Base-by-base conservation (phyloP, 2,797 vertebrate species). In the Eleutherodactylus coqui region DNA sequence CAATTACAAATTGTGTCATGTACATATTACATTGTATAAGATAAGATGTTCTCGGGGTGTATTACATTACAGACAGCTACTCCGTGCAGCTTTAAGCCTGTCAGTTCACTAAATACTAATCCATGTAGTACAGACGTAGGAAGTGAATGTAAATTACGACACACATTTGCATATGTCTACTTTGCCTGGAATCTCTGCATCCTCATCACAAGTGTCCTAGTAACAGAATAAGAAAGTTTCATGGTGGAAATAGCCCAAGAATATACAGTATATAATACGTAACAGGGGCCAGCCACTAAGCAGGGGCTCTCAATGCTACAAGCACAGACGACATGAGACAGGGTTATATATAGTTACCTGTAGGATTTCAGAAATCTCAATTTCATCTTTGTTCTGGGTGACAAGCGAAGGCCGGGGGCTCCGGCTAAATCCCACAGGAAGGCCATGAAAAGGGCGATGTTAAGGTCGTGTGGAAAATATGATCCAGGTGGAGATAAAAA, bases 341-440 rank as follows among this genome's bases (percentile, higher is more conserved):
- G 2, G 89, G 88, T 41, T 41, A 89, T 82, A 73, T 84, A 80
- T 8, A 82, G 73, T 87, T 96, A 96, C 96, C 96, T 96, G 95
- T 92, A 95, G 47, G 95, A 96, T 88, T 96, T 96, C 88, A 93
- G 91, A 91, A 96, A 95, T 55, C 91, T 91, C 81, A 94, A 92
- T 91, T 94, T 95, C 91, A 94, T 93, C 90, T 93, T 95, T 90
- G 92, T 90, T 92, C 93, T 93, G 85, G 93, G 88, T 89, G 95
- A 89, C 0, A 86, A 87, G 89, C 64, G 88, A 89, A 93, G 85
- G 43, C 85, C 80, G 41, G 90, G 88, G 83, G 79, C 72, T 92
- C 91, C 92, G 16, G 91, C 88, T 82, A 91, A 91, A 89, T 95
- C 92, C 93, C 92, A 92, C 55, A 89, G 86, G 88, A 93, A 94